Evolutionary conservation across 2,797 vertebrate species (phyloP).

Genomic region (Muraenolepis orangiensis): DNA sequence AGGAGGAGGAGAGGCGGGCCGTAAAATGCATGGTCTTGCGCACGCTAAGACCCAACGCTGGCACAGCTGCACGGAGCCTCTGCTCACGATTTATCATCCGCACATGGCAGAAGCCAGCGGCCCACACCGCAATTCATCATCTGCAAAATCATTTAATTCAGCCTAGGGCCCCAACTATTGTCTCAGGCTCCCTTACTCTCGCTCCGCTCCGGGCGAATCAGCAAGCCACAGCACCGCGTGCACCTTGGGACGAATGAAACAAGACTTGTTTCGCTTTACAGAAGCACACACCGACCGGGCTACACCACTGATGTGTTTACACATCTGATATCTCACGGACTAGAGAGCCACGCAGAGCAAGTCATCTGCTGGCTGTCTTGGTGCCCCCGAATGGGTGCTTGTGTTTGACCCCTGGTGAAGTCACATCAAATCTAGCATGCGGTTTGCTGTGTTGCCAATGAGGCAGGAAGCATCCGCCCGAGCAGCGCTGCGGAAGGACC

Average conservation of each 20-base stretch:
- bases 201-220: constrained; percentile 61
- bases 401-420: background rate
- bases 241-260: constrained; percentile 52
- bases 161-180: constrained; percentile 70
- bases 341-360: background rate
- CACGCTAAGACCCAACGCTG: constrained; percentile 69
- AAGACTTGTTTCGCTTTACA: too few relatives aligned
- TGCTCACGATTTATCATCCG: constrained; percentile 77
- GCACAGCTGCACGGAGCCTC: constrained; percentile 73
- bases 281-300: constrained; percentile 41
- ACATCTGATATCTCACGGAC: constrained; percentile 19
- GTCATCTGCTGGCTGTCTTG: background rate
- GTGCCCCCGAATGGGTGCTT: background rate
- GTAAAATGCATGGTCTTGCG: constrained; percentile 69
- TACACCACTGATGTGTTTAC: constrained; percentile 12
- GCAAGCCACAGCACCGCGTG: constrained; percentile 45
- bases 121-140: constrained; percentile 77
- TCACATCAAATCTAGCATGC: background rate
- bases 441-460: background rate
- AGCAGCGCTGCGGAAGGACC: background rate
- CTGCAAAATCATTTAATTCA: constrained; percentile 77
- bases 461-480: background rate
- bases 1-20: constrained; percentile 48
- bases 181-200: constrained; percentile 64
- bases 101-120: constrained; percentile 70